phyloP scores from a whole-genome alignment of 92 coral and sea anemone species.

The Scolanthus callimorphus region DNA sequence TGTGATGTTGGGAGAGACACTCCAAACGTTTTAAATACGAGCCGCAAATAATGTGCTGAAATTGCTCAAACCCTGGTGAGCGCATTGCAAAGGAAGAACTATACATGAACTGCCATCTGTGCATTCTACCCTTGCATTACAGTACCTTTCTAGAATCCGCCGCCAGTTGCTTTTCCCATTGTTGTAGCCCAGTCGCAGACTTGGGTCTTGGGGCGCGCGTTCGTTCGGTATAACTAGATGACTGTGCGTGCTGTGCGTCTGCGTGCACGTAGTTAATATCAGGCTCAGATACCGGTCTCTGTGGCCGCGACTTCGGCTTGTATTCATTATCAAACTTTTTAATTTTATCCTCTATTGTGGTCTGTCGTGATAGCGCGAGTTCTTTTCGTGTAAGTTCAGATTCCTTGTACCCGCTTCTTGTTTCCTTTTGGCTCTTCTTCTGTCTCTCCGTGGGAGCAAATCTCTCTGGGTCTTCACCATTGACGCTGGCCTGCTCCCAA shows the following conservation, averaged over 20 bases:
- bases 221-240: no score
- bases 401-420: background rate
- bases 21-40: no score
- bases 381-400: background rate
- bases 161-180: no score
- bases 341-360: background rate
- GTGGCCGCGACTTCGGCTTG: background rate
- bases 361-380: background rate
- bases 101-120: no score
- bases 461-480: background rate
- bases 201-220: no score
- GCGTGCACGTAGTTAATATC: background rate
- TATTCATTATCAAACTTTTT: background rate
- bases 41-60: no score
- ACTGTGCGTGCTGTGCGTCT: background rate
- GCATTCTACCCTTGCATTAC: no score
- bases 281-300: background rate
- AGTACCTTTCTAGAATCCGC: no score
- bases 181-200: no score
- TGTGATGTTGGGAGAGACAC: no score
- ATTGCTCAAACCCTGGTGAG: no score
- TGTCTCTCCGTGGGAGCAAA: background rate
- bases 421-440: background rate
- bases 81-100: no score
- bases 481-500: slow-evolving; percentile 16